These are phyloP conservation scores for Nesogale talazaci DNA, from an alignment of 2,113 vertebrate genomes.

Conservation along the genomic window DNA sequence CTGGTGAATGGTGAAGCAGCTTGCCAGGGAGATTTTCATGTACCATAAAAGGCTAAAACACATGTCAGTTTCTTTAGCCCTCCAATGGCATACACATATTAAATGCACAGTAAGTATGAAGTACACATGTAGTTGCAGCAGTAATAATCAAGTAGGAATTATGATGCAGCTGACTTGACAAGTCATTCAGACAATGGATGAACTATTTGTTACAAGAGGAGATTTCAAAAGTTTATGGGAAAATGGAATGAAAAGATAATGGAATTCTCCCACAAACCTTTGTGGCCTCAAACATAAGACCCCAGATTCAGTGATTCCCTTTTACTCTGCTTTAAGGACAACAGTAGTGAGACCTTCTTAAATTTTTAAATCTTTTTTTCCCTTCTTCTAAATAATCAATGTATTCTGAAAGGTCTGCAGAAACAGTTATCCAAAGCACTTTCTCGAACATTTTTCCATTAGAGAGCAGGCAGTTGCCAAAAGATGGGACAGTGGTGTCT, in stretches of 20 bases:
- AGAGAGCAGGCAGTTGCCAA: slow-evolving; percentile 29
- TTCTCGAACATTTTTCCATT: slow-evolving; percentile 3
- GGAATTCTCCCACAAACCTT: too few relatives aligned
- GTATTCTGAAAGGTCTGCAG: background rate
- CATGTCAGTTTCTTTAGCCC: slow-evolving; percentile 76
- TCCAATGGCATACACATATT: slow-evolving; percentile 44
- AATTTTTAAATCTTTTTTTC: background rate
- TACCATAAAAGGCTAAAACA: slow-evolving; percentile 82
- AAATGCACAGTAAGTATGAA: background rate
- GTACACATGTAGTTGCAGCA: background rate
- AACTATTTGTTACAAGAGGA: background rate
- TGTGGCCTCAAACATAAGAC: background rate
- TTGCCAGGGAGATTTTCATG: slow-evolving; percentile 79
- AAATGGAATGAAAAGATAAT: background rate
- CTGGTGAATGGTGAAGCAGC: slow-evolving; percentile 86
- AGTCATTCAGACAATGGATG: background rate
- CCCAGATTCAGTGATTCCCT: background rate
- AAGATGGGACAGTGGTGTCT: slow-evolving; percentile 32
- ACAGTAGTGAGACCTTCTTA: background rate
- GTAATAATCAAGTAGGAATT: background rate
- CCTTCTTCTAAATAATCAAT: background rate
- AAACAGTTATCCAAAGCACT: background rate
- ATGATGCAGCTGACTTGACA: background rate
- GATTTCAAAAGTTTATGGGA: too few relatives aligned
- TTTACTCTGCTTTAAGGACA: slow-evolving; percentile 49